These are phyloP conservation scores for Selenia dentaria DNA, from an alignment of 2,888 invertebrate genomes.

Conservation along the genomic window DNA sequence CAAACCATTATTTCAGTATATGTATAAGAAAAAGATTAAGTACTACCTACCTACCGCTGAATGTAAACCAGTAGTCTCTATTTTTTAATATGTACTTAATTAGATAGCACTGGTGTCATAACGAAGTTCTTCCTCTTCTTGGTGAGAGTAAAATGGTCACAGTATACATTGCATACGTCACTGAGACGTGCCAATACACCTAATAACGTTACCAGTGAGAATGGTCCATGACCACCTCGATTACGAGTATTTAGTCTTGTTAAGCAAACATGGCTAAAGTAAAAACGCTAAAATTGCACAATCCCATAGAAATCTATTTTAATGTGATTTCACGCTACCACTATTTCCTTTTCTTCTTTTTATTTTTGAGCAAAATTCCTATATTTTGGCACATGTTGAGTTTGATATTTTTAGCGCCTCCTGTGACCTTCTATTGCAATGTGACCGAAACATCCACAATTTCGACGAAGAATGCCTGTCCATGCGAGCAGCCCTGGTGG, in stretches of 20 bases:
- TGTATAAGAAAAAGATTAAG: too few species aligned
- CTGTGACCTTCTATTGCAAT: constrained; percentile 54
- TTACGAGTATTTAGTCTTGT: too few species aligned
- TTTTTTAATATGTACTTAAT: too few species aligned
- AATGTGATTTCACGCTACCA: constrained; percentile 53
- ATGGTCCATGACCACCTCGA: constrained; percentile 15
- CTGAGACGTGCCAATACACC: too few species aligned
- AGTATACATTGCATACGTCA: too few species aligned
- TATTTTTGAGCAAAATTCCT: constrained; percentile 57
- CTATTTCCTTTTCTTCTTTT: constrained; percentile 50
- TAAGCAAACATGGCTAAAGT: constrained; percentile 41
- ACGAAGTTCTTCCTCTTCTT: too few species aligned
- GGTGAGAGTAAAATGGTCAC: too few species aligned
- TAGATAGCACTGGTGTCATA: too few species aligned
- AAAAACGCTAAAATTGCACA: constrained; percentile 32
- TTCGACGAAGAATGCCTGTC: constrained; percentile 44
- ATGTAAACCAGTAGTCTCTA: too few species aligned
- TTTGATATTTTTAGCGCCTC: constrained; percentile 62
- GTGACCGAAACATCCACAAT: not conserved
- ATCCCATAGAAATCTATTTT: constrained; percentile 64
- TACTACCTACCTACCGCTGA: too few species aligned
- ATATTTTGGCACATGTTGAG: constrained; percentile 65
- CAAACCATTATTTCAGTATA: too few species aligned
- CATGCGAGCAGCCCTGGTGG: constrained; percentile 58
- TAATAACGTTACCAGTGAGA: too few species aligned